Evolutionary conservation across 2,888 invertebrate genomes (phyloP), one percentile per base, ranked within the genome.

Genomic region (Tineola bisselliella): DNA sequence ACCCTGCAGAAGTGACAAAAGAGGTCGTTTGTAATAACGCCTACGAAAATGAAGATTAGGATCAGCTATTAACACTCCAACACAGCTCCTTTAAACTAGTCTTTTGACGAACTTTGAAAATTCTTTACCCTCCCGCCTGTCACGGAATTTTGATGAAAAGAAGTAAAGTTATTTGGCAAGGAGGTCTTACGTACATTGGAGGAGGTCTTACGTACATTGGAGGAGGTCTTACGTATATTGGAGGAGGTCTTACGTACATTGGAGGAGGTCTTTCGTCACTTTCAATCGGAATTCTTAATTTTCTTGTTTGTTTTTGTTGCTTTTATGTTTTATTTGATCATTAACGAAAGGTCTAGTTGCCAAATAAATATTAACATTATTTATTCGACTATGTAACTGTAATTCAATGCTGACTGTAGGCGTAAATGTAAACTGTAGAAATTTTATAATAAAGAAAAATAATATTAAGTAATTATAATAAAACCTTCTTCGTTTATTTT

Each of bases 31-130:
- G 44, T 43, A 19, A 59, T 43, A 59, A 43, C 38, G 58, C 59
- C 43, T 59, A 44, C 66, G 64, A 65, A 66, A 66, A 64, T 61
- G 44, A 59, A 64, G 66, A 66, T 64, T 63, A 44, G 63, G 56
- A 64, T 64, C 64, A 64, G 64, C 64, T 62, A 64, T 64, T 64
- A 64, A 65, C 66, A 64, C 65, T 66, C 64, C 62, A 64, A 62
- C 33, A 59, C 43, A 54, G 25, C 54, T 31, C 59, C 62, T 62
- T 52, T 38, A 30, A 60, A 62, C 30, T 61, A 44, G 61, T 63
- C 66, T 64, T 66, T 66, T 66, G 66, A 63, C 60, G 62, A 60
- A 59, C 60, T 52, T 54, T 54, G 54, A 54, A 54, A 54, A 54
- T 54, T 54, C 54, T 54, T 54, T 54, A 12, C 54, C 54, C 54